These are phyloP conservation scores for Danio jaintianensis DNA, from an alignment of 2,797 vertebrate genomes.

Conservation along the genomic window DNA sequence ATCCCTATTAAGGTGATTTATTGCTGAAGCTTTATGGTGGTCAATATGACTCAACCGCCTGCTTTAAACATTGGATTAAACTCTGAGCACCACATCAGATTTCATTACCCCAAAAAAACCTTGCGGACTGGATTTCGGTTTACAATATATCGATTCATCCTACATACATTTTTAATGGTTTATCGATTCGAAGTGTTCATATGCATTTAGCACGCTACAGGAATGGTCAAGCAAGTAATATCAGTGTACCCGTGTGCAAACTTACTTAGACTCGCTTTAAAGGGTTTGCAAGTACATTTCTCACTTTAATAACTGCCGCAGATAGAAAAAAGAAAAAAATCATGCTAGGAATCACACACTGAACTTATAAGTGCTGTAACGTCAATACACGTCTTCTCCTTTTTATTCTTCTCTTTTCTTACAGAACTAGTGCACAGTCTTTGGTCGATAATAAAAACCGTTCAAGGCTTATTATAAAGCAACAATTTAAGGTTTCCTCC, in stretches of 20 bases:
- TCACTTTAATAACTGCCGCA: slow-evolving; percentile 16
- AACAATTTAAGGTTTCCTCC: slow-evolving; percentile 22
- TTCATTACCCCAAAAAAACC: slow-evolving; percentile 11
- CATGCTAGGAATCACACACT: slow-evolving; percentile 27
- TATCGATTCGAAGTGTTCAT: not conserved
- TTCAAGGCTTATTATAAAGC: slow-evolving; percentile 68
- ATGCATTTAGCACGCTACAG: not conserved
- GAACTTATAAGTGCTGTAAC: slow-evolving; percentile 54
- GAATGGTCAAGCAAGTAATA: slow-evolving; percentile 14
- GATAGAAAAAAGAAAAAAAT: slow-evolving; percentile 30
- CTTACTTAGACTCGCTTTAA: not conserved
- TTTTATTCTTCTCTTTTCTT: slow-evolving; percentile 28
- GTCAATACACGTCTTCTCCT: slow-evolving; percentile 14
- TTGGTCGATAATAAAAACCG: slow-evolving; percentile 77
- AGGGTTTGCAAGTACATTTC: not conserved
- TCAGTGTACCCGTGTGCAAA: not conserved
- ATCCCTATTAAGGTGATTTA: slow-evolving; percentile 27
- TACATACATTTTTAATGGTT: not conserved
- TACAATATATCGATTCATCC: slow-evolving; percentile 22
- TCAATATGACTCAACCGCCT: slow-evolving; percentile 26
- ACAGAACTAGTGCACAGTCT: slow-evolving; percentile 71
- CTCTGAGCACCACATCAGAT: slow-evolving; percentile 9
- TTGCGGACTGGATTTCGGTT: not conserved
- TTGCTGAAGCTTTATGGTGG: slow-evolving; percentile 41
- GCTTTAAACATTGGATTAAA: slow-evolving; percentile 17